Conservation (phyloP, 2,113 vertebrate species). For the Pterocles orientalis region DNA sequence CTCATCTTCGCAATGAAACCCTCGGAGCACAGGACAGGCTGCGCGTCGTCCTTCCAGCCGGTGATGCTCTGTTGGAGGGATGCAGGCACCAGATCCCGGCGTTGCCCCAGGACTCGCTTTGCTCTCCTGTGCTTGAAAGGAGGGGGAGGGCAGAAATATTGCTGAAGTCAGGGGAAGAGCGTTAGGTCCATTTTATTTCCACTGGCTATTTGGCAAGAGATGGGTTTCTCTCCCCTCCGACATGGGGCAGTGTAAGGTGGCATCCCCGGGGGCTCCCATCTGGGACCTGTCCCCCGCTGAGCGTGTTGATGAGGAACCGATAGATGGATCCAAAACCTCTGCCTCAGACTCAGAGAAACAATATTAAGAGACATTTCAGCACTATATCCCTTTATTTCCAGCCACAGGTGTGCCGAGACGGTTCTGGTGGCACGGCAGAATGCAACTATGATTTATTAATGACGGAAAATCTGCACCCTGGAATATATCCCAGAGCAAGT, state of each 20-base stretch:
- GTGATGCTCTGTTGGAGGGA: no score
- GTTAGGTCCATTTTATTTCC: background rate
- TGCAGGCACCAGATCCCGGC: no score
- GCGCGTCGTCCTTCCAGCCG: accelerated
- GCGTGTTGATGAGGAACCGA: background rate
- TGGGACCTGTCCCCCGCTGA: no score
- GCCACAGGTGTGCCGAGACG: background rate
- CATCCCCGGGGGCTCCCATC: no score
- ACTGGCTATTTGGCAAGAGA: background rate
- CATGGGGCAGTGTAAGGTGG: accelerated
- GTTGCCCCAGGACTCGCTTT: background rate
- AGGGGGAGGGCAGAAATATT: background rate
- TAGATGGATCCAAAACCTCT: background rate
- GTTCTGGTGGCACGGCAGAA: background rate
- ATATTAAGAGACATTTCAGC: background rate
- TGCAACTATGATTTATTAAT: constrained; percentile 18
- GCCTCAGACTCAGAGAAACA: background rate
- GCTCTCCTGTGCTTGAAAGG: background rate
- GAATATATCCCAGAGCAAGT: constrained; percentile 31
- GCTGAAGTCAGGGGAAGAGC: no score
- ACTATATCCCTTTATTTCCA: background rate
- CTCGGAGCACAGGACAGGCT: accelerated
- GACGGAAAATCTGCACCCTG: constrained; percentile 1
- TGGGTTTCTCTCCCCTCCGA: background rate
- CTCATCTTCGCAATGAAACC: background rate